Evolutionary conservation across 2,113 vertebrate genomes (phyloP), one percentile per base, ranked within the genome.

Genomic region (Chionomys nivalis): DNA sequence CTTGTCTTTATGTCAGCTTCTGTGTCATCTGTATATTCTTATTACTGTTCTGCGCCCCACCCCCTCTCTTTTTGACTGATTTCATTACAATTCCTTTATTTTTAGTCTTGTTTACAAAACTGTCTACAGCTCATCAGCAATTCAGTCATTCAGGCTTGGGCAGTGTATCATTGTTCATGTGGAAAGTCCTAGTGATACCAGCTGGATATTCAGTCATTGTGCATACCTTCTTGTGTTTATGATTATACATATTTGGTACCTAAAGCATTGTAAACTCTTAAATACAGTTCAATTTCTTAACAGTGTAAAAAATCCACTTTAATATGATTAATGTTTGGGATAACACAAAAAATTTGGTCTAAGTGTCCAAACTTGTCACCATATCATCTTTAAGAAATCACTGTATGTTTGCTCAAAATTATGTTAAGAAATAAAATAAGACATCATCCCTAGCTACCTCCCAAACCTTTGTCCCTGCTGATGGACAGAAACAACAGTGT

Each of bases 381-480:
- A 61, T 66, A 63, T 42, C 58, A 36, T 66, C 70, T 96, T 82
- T 90, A 87, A 78, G 42, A 93, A 93, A 93, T 83, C 52, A 90
- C 28, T 55, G 19, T 36, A 17, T 24, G 16, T 44, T 86, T 86
- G 23, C 78, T 39, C 7, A 65, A 68, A 91, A 31, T 23, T 23
- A 61, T 44, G 21, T 89, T 87, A 55, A n/a, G 12, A 94, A 65
- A 82, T 10, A 91, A 93, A 65, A 87, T 7, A 91, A 65, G 8
- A 24, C 44, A 49, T 39, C 21, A 31, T 24, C 66, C 83, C 33
- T 79, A 33, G 72, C 39, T 26, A 72, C 31, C 4, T 7, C 39
- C 91, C 44, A 78, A 85, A 85, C 76, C 55, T 49, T 47, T 89
- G 28, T 76, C 8, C 49, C 61, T 44, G 49, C 73, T 39, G 75